Evolutionary conservation across 2,113 vertebrate species (phyloP).

Genomic region (Zootoca vivipara): DNA sequence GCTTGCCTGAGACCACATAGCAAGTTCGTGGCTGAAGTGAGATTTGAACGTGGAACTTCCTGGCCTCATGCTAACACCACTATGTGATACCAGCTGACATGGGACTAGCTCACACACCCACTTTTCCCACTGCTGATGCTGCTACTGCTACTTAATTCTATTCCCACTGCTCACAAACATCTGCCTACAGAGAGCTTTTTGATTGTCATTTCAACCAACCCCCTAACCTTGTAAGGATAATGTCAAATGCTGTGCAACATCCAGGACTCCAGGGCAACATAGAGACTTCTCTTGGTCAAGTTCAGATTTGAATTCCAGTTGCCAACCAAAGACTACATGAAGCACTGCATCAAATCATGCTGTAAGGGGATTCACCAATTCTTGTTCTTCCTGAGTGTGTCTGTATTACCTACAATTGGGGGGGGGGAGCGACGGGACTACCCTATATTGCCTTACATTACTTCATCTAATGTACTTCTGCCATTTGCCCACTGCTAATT

Average conservation of each 20-base stretch:
- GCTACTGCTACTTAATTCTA: neutral
- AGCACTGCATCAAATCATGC: neutral
- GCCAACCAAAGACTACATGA: neutral
- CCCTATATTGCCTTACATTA: neutral
- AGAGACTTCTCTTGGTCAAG: neutral
- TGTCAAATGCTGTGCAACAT: neutral
- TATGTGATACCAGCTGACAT: neutral
- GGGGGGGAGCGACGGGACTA: neutral
- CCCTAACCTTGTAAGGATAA: neutral
- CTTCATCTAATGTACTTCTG: neutral
- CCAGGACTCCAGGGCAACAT: too few relatives aligned
- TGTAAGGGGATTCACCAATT: neutral
- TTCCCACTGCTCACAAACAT: neutral
- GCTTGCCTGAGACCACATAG: neutral
- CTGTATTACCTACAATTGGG: neutral
- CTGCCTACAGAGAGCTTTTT: neutral
- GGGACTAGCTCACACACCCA: neutral
- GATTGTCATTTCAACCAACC: neutral
- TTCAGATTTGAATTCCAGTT: neutral
- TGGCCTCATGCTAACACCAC: neutral
- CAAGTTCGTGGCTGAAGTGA: neutral
- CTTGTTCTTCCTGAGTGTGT: neutral
- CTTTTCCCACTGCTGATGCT: neutral
- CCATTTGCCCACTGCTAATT: neutral
- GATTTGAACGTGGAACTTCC: neutral